Conservation (phyloP, 2,888 invertebrate species). For the Napeogenes sylphis region DNA sequence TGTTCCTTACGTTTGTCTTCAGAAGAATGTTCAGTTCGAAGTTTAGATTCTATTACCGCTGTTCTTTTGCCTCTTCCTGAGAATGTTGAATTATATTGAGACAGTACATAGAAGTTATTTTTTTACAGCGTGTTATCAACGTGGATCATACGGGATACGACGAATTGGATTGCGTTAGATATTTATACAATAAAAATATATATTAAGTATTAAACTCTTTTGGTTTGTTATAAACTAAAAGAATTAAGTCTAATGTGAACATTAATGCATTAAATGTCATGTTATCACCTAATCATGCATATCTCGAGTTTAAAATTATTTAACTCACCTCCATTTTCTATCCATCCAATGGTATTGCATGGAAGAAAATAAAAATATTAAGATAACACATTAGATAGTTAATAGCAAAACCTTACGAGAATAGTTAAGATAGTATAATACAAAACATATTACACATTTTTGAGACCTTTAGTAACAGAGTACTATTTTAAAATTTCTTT, state of each 20-base stretch:
- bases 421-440: neutral
- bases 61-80: constrained; percentile 86
- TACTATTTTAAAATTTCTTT: no score
- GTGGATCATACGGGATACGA: neutral
- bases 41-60: constrained; percentile 94
- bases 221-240: neutral
- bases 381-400: constrained; percentile 39
- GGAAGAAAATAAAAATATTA: constrained; percentile 65
- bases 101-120: neutral
- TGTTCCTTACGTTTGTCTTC: constrained; percentile 98
- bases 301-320: constrained; percentile 32
- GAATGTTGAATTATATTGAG: constrained; percentile 29
- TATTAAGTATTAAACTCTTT: no score
- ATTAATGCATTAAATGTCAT: neutral
- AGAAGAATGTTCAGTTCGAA: constrained; percentile 95
- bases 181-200: no score
- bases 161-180: no score
- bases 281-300: constrained; percentile 27
- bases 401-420: constrained; percentile 16
- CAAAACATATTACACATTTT: no score
- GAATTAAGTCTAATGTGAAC: neutral
- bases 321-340: constrained; percentile 74
- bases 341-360: constrained; percentile 60
- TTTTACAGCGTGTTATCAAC: neutral
- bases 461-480: no score